Percentiles rank a stretch among this genome's conserved stretches.
Evolutionary conservation across 2,797 vertebrate species (phyloP).

Genomic region (Remorina albescens): DNA sequence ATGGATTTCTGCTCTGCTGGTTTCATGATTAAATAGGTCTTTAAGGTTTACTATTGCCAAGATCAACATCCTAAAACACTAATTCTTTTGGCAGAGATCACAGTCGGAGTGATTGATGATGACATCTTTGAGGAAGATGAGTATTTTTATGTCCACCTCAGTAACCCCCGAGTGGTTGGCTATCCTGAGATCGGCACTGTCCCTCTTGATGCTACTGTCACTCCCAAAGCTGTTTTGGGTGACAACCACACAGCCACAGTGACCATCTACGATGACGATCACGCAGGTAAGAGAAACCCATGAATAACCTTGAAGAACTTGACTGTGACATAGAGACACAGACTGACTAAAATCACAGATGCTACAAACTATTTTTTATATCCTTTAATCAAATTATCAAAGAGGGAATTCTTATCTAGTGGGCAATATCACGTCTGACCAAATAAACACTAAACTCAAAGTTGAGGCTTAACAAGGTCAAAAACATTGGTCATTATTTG

Average conservation of each 20-base stretch:
- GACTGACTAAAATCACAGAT: not conserved
- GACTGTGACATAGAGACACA: not conserved
- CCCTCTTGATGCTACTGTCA: conserved; percentile 60
- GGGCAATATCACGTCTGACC: not conserved
- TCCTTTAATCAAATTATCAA: not conserved
- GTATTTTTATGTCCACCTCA: conserved; percentile 89
- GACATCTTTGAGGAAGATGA: conserved; percentile 92
- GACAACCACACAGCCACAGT: conserved; percentile 87
- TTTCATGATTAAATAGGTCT: not conserved
- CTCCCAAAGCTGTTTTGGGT: conserved; percentile 83
- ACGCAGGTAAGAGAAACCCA: conserved; percentile 75
- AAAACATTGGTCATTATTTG: too few species aligned
- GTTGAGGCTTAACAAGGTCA: too few species aligned
- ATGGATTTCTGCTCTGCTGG: conserved; percentile 3
- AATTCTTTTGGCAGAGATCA: conserved; percentile 75
- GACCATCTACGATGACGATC: conserved; percentile 91
- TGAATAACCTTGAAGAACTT: not conserved
- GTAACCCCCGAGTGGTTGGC: conserved; percentile 83
- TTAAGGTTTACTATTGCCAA: not conserved
- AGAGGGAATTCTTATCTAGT: too few species aligned
- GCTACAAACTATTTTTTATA: too few species aligned
- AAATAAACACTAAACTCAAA: too few species aligned
- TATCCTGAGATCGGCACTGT: conserved; percentile 77
- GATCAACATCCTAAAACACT: not conserved
- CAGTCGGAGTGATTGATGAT: conserved; percentile 89